A percentile compares a stretch with the other conserved stretches of the same genome.
phyloP scores from a whole-genome alignment of 2,113 vertebrate species.

The Pelusios castaneus region DNA sequence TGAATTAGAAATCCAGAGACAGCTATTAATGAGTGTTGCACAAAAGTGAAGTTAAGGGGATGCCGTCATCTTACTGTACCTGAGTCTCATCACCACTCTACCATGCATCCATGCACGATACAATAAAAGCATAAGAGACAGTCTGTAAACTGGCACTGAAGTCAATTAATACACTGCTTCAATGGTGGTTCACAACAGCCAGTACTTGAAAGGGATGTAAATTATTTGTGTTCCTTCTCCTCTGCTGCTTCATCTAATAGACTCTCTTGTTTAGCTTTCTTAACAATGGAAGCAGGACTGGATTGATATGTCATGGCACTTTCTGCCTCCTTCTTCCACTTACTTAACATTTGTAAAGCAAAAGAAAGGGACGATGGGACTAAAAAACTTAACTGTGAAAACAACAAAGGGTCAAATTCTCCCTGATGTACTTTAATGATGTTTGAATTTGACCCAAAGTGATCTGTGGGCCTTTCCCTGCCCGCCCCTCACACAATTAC shows the following conservation, averaged over 20 bases:
- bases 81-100: rapidly evolving
- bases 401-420: not conserved
- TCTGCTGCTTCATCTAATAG: conserved; percentile 25
- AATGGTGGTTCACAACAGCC: conserved; percentile 53
- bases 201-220: conserved; percentile 48
- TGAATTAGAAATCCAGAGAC: not conserved
- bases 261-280: not conserved
- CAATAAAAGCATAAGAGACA: not conserved
- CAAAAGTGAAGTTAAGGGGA: not conserved
- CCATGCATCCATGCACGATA: not conserved
- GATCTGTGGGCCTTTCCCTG: not conserved
- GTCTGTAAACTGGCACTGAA: conserved; percentile 32
- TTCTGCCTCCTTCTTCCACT: not conserved
- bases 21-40: not conserved
- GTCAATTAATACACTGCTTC: conserved; percentile 35
- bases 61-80: not conserved
- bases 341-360: not conserved
- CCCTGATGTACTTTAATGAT: not conserved
- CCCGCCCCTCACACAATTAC: too few species aligned
- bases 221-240: conserved; percentile 39
- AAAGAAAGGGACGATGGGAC: not conserved
- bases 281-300: not conserved
- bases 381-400: not conserved
- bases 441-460: not conserved
- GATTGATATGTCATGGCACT: not conserved